phyloP scores from a whole-genome alignment of 2,113 vertebrate genomes.

The Coryphaenoides rupestris region DNA sequence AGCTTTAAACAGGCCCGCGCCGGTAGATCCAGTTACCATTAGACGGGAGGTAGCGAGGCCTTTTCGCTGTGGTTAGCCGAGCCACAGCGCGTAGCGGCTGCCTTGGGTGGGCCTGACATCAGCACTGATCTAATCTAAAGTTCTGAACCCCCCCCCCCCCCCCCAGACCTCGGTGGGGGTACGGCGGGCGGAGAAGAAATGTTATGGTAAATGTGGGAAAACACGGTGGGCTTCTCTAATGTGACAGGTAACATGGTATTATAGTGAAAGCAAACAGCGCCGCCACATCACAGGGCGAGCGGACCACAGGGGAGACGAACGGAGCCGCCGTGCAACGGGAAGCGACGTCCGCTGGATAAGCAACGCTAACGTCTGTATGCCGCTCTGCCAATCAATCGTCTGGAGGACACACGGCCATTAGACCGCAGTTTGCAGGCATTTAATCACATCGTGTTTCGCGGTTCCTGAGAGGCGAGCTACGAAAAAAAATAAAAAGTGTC shows the following conservation, averaged over 20 bases:
- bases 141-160: constrained; percentile 49
- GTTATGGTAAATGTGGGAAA: constrained; percentile 58
- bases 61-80: constrained; percentile 58
- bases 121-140: constrained; percentile 63
- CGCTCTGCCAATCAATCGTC: too few relatives aligned
- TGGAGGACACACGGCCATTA: too few relatives aligned
- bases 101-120: constrained; percentile 62
- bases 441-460: too few relatives aligned
- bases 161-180: constrained; percentile 40
- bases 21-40: constrained; percentile 67
- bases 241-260: constrained; percentile 63
- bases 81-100: constrained; percentile 49
- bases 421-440: too few relatives aligned
- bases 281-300: too few relatives aligned
- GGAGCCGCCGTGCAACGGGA: too few relatives aligned
- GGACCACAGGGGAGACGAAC: too few relatives aligned
- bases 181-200: constrained; percentile 47
- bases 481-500: too few relatives aligned
- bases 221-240: constrained; percentile 58
- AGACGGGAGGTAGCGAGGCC: constrained; percentile 55
- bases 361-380: too few relatives aligned
- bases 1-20: constrained; percentile 58
- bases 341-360: too few relatives aligned
- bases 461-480: too few relatives aligned
- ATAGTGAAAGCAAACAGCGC: not conserved